Evolutionary conservation across 2,113 vertebrate species (phyloP).

Genomic region (Brevimyrus niger): DNA sequence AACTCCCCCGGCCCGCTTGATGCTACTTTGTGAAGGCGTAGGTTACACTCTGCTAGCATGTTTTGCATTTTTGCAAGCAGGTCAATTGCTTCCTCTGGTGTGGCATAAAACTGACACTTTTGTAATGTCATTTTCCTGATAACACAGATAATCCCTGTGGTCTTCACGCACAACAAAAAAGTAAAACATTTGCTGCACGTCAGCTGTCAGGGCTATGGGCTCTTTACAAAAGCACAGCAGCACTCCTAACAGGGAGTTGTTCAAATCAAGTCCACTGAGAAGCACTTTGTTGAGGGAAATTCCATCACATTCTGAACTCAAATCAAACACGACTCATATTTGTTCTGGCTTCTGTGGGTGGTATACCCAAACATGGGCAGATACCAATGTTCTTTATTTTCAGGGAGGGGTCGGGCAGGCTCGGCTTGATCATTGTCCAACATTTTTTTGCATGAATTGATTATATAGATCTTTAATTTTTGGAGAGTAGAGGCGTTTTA

Average conservation of each 20-base stretch:
- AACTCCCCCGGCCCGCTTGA: too few species aligned
- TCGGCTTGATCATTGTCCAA: conserved; percentile 4
- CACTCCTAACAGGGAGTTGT: neutral
- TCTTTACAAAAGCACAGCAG: neutral
- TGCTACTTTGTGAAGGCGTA: conserved; percentile 15
- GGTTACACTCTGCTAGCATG: conserved; percentile 4
- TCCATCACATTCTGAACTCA: neutral
- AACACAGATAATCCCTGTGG: neutral
- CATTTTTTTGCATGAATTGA: neutral
- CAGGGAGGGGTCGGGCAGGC: neutral
- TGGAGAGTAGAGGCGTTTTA: neutral
- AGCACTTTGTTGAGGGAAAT: neutral
- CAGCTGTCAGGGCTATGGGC: neutral
- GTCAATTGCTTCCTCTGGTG: neutral
- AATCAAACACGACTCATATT: neutral
- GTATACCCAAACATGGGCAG: neutral
- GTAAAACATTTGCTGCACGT: conserved; percentile 3
- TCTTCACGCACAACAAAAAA: neutral
- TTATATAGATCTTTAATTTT: neutral
- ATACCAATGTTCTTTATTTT: conserved; percentile 21
- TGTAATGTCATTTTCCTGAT: neutral
- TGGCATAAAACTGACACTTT: conserved; percentile 16
- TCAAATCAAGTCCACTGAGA: neutral
- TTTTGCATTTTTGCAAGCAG: neutral
- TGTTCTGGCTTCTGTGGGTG: conserved; percentile 12